Evolutionary conservation across 2,888 invertebrate species (phyloP).

Genomic region (Allolobophora icterica): DNA sequence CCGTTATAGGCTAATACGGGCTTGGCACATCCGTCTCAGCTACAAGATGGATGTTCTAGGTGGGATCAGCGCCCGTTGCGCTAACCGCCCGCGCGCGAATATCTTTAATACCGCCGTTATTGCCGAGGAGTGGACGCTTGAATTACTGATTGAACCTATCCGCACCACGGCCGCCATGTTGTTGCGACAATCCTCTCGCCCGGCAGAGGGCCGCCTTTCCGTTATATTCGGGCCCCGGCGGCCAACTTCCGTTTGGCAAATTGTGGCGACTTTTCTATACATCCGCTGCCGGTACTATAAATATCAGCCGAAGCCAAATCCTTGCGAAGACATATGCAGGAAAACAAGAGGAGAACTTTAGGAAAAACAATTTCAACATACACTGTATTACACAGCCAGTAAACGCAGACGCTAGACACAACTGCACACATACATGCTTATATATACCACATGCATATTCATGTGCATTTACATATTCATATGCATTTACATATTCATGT

Average conservation of each 20-base stretch:
- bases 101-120: constrained; percentile 11
- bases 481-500: background rate
- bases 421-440: no score
- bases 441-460: no score
- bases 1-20: constrained; percentile 17
- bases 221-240: background rate
- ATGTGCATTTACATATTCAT: no score
- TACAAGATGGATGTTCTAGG: constrained; percentile 1
- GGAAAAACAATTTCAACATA: background rate
- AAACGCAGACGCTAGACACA: background rate
- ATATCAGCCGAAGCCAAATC: background rate
- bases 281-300: background rate
- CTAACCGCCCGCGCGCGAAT: constrained; percentile 11
- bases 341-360: background rate
- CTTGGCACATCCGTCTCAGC: constrained; percentile 17
- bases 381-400: no score
- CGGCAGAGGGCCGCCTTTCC: background rate
- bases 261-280: background rate
- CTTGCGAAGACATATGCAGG: background rate
- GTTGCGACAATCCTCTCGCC: constrained; percentile 4
- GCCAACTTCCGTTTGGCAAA: constrained; percentile 7
- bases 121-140: background rate
- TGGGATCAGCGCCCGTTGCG: constrained; percentile 17
- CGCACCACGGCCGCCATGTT: background rate
- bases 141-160: constrained; percentile 12